A percentile compares a stretch with the other conserved stretches of the same genome.
Conservation (phyloP, 2,113 vertebrate species). For the Embiotoca jacksoni region DNA sequence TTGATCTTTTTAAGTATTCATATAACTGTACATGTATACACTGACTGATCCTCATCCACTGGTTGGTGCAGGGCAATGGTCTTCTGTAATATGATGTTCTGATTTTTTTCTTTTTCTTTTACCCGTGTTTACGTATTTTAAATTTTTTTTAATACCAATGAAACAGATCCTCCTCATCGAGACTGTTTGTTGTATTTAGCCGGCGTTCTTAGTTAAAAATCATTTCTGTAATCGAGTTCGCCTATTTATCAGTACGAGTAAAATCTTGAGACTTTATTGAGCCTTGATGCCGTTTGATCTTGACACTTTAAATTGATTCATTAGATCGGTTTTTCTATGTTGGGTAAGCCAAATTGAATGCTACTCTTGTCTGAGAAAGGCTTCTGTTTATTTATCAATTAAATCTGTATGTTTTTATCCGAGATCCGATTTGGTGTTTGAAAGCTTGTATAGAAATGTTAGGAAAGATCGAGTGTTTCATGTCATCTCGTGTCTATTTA, state of each 20-base stretch:
- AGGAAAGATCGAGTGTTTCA: conserved; percentile 54
- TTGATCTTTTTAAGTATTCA: conserved; percentile 32
- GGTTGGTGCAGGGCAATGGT: conserved; percentile 58
- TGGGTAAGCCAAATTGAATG: conserved; percentile 57
- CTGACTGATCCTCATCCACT: conserved; percentile 61
- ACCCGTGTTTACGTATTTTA: conserved; percentile 40
- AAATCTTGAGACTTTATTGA: conserved; percentile 27
- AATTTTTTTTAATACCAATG: conserved; percentile 41
- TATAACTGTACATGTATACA: conserved; percentile 44
- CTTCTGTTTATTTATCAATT: conserved; percentile 9
- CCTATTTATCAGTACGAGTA: neutral
- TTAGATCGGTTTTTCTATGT: conserved; percentile 25
- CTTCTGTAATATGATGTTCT: conserved; percentile 44
- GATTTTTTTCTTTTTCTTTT: conserved; percentile 14
- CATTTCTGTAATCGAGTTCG: conserved; percentile 15
- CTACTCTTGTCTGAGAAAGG: conserved; percentile 43
- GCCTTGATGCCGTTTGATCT: conserved; percentile 25
- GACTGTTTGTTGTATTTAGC: conserved; percentile 21
- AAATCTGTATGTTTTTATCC: conserved; percentile 20
- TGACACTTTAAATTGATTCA: conserved; percentile 33
- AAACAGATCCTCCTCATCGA: conserved; percentile 18
- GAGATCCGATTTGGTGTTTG: conserved; percentile 41
- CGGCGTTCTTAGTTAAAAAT: neutral
- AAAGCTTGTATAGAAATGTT: conserved; percentile 43
- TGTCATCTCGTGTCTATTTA: conserved; percentile 69